Evolutionary conservation across 2,797 vertebrate species (phyloP).

Genomic region (Bradypodion ventrale): DNA sequence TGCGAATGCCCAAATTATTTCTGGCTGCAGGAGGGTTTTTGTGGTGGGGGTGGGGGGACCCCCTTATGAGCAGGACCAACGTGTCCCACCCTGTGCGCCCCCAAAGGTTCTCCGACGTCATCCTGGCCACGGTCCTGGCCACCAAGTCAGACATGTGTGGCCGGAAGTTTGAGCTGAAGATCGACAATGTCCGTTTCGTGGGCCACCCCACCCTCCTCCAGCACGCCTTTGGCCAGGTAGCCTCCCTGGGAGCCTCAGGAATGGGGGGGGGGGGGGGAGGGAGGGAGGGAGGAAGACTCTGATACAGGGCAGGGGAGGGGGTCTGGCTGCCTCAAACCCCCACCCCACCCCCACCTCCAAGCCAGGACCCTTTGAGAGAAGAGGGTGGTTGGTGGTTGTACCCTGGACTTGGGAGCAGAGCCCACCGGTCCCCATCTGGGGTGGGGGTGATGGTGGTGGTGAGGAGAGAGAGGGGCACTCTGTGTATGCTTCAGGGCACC

Average conservation of each 20-base stretch:
- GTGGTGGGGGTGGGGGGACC: background rate
- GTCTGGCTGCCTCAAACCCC: too few species aligned
- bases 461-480: background rate
- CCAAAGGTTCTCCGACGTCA: conserved; percentile 95
- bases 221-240: conserved; percentile 90
- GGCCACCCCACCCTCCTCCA: conserved; percentile 96
- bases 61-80: too few species aligned
- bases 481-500: background rate
- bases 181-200: conserved; percentile 96
- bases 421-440: background rate
- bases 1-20: background rate
- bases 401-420: background rate
- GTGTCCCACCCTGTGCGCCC: conserved; percentile 48
- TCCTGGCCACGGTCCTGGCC: conserved; percentile 96
- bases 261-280: too few species aligned
- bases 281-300: too few species aligned
- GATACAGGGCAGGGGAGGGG: too few species aligned
- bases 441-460: background rate
- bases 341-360: too few species aligned
- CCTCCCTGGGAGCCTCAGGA: background rate
- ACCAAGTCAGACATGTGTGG: conserved; percentile 99
- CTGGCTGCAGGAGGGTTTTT: background rate
- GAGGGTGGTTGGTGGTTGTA: too few species aligned
- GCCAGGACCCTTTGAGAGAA: too few species aligned
- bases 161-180: conserved; percentile 98